These are phyloP conservation scores for Hydroisotoma schaefferi DNA, from an alignment of 2,888 invertebrate genomes.

Conservation along the genomic window DNA sequence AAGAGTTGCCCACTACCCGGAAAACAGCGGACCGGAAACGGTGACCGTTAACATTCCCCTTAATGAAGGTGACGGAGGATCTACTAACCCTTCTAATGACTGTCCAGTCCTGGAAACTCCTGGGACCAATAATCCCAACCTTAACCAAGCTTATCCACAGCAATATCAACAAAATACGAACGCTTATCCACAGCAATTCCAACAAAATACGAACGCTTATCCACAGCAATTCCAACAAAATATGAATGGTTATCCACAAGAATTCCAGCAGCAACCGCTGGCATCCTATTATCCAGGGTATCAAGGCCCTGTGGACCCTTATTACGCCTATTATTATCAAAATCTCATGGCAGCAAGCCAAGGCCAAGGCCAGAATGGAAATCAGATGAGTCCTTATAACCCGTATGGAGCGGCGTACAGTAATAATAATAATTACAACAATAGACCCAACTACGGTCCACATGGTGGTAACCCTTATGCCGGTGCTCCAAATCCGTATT, in stretches of 20 bases:
- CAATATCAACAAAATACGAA: background rate
- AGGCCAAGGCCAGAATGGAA: no score
- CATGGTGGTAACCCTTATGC: no score
- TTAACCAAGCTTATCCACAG: background rate
- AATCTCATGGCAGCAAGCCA: no score
- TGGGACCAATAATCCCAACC: background rate
- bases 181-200: background rate
- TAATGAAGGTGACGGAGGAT: background rate
- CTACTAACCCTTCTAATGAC: background rate
- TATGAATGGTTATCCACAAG: background rate
- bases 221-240: background rate
- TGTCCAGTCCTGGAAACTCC: background rate
- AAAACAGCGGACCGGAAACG: conserved; percentile 13
- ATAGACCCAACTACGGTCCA: no score
- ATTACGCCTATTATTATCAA: no score
- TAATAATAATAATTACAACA: no score
- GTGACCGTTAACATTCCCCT: conserved; percentile 18
- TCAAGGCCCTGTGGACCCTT: no score
- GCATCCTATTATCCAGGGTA: no score
- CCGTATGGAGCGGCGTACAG: no score
- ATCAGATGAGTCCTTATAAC: no score
- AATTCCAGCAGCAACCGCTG: background rate
- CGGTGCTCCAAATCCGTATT: no score
- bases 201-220: background rate
- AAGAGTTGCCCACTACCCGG: conserved; percentile 44